Conservation (phyloP, 1,140 invertebrate genomes). For the Pomacea maculata region DNA sequence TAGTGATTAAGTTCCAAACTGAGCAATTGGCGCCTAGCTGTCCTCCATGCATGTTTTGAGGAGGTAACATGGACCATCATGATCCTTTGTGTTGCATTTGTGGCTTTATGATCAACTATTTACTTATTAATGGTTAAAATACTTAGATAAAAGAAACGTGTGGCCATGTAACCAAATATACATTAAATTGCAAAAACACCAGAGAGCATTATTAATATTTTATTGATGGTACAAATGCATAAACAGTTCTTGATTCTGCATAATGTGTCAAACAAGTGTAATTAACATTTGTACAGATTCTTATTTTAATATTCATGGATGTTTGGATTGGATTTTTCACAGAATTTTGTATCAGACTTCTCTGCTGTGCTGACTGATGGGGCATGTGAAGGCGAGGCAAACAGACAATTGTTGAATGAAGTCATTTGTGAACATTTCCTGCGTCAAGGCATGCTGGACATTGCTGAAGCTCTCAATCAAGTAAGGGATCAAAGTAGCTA, state of each 20-base stretch:
- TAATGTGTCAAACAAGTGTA: no score
- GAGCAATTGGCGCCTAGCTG: no score
- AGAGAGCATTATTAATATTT: neutral
- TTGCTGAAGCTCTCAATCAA: constrained; percentile 80
- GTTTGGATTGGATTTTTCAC: constrained; percentile 32
- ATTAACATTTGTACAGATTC: neutral
- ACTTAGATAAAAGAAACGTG: no score
- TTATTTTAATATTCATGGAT: neutral
- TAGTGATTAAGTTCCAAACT: no score
- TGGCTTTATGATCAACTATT: no score
- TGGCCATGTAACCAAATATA: no score
- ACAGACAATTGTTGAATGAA: constrained; percentile 86
- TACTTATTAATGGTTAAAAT: no score
- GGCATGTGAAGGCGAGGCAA: constrained; percentile 81
- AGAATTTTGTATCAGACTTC: constrained; percentile 93
- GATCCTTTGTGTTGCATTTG: no score
- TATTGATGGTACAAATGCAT: neutral
- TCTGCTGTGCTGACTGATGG: constrained; percentile 87
- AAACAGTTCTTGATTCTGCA: no score
- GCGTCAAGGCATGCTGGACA: constrained; percentile 89
- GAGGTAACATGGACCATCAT: no score
- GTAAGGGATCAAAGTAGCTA: constrained; percentile 37
- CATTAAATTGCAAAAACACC: neutral
- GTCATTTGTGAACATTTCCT: constrained; percentile 97
- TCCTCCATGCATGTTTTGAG: no score